Conservation (phyloP, 2,888 invertebrate genomes). For the Myopa tessellatipennis region DNA sequence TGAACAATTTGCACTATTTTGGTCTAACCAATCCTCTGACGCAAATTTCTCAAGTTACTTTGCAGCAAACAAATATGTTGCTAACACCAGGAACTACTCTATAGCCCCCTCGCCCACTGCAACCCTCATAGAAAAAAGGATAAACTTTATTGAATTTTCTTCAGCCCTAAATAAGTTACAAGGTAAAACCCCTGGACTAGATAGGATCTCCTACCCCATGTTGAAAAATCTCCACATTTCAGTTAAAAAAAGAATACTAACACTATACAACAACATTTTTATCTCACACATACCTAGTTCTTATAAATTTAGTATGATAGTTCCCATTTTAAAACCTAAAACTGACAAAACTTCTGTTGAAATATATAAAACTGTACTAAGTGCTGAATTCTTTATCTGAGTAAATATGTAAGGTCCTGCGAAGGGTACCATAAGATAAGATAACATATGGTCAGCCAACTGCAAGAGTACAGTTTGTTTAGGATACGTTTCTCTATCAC, state of each 20-base stretch:
- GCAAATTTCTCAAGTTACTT: constrained; percentile 8
- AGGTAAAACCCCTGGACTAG: constrained; percentile 19
- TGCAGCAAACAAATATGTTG: background rate
- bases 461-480: no score
- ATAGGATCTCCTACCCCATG: constrained; percentile 42
- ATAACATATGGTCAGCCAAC: no score
- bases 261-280: constrained; percentile 39
- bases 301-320: constrained; percentile 37
- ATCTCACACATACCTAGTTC: constrained; percentile 27
- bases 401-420: no score
- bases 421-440: no score
- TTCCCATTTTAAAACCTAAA: constrained; percentile 36
- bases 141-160: constrained; percentile 11
- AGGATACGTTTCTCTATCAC: no score
- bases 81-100: background rate
- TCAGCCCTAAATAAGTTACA: constrained; percentile 20
- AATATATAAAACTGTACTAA: no score
- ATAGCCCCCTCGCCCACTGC: background rate
- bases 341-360: background rate
- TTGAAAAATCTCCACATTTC: constrained; percentile 27
- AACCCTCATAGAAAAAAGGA: constrained; percentile 4
- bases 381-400: no score
- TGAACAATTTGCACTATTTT: constrained; percentile 8
- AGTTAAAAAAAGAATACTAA: constrained; percentile 1
- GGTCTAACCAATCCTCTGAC: constrained; percentile 22